Percentiles rank a stretch among this genome's conserved stretches.
Evolutionary conservation across 2,797 vertebrate species (phyloP).

Genomic region (Semotilus atromaculatus): DNA sequence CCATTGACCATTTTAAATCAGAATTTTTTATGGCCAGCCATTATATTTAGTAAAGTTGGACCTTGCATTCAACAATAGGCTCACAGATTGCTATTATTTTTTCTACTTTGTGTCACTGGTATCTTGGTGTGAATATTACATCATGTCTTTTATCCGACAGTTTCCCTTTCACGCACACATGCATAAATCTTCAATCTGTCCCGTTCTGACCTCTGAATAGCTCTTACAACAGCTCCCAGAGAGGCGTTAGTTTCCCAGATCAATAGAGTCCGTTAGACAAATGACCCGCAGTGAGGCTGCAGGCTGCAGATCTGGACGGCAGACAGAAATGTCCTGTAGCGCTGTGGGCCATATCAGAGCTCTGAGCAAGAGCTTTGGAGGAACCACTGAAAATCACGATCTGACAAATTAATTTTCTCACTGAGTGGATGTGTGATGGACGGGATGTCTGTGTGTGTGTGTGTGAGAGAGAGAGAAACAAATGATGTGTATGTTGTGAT

Average conservation of each 20-base stretch:
- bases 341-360: slow-evolving; percentile 1
- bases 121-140: slow-evolving; percentile 21
- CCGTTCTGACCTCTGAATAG: slow-evolving; percentile 37
- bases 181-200: slow-evolving; percentile 48
- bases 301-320: slow-evolving; percentile 29
- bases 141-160: not conserved
- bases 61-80: slow-evolving; percentile 33
- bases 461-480: not conserved
- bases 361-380: slow-evolving; percentile 15
- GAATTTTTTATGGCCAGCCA: slow-evolving; percentile 14
- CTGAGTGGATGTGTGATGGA: not conserved
- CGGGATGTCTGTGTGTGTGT: not conserved
- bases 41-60: not conserved
- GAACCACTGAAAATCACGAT: slow-evolving; percentile 26
- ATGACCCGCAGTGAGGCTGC: slow-evolving; percentile 34
- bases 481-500: not conserved
- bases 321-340: slow-evolving; percentile 34
- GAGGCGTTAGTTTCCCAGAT: slow-evolving; percentile 40
- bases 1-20: slow-evolving; percentile 28
- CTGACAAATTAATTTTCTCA: slow-evolving; percentile 36
- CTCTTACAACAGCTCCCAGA: slow-evolving; percentile 14
- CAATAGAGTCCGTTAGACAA: slow-evolving; percentile 44
- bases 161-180: slow-evolving; percentile 18
- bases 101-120: slow-evolving; percentile 9
- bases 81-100: slow-evolving; percentile 26